These are phyloP conservation scores for Xestobium rufovillosum DNA, from an alignment of 2,888 invertebrate species.

Conservation along the genomic window DNA sequence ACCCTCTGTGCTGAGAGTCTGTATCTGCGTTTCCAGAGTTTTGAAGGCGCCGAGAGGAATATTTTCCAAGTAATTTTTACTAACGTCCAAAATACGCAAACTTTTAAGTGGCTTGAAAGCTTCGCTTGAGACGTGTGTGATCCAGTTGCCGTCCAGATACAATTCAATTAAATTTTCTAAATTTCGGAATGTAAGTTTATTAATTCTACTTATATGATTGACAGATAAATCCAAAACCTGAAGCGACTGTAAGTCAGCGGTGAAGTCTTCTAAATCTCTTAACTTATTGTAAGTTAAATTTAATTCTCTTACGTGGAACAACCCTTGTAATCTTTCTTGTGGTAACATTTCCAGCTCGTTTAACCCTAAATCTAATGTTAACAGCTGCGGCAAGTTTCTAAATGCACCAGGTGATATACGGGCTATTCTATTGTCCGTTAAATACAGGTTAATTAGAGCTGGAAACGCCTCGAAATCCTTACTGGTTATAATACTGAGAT, in stretches of 20 bases:
- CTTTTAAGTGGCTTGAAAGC: slow-evolving; percentile 71
- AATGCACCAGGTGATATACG: slow-evolving; percentile 81
- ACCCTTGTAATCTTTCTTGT: slow-evolving; percentile 73
- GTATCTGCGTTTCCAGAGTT: slow-evolving; percentile 75
- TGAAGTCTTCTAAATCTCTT: slow-evolving; percentile 74
- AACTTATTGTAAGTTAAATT: slow-evolving; percentile 80
- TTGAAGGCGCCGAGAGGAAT: slow-evolving; percentile 70
- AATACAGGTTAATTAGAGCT: slow-evolving; percentile 63
- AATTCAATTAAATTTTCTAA: slow-evolving; percentile 71
- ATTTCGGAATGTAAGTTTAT: slow-evolving; percentile 67
- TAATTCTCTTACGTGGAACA: slow-evolving; percentile 62
- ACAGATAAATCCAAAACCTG: slow-evolving; percentile 75
- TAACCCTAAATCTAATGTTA: slow-evolving; percentile 71
- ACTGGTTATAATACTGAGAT: slow-evolving; percentile 73
- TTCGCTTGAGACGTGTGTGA: slow-evolving; percentile 68
- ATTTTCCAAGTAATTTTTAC: slow-evolving; percentile 74
- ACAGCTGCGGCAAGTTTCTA: slow-evolving; percentile 64
- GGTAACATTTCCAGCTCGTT: slow-evolving; percentile 79
- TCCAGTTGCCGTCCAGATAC: slow-evolving; percentile 74
- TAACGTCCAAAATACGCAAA: slow-evolving; percentile 67
- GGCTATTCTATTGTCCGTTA: slow-evolving; percentile 67
- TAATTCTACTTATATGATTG: slow-evolving; percentile 73
- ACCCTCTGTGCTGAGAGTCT: slow-evolving; percentile 75
- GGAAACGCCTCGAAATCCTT: slow-evolving; percentile 82
- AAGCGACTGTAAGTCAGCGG: slow-evolving; percentile 66